Percentiles rank a stretch among this genome's conserved stretches.
Conservation (phyloP, 1,140 invertebrate species). For the Polyergus mexicanus region DNA sequence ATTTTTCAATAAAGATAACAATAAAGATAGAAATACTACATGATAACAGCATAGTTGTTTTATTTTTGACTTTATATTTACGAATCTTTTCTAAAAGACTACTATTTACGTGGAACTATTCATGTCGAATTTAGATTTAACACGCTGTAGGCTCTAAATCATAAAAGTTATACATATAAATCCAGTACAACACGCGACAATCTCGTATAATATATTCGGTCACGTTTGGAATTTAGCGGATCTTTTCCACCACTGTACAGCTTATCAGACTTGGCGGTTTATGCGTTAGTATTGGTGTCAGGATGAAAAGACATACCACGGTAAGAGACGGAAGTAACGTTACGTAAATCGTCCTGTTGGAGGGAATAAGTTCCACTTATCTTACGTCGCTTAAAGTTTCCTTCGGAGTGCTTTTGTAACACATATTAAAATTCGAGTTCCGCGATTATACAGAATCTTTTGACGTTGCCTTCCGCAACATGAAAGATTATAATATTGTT, state of each 20-base stretch:
- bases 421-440: constrained; percentile 65
- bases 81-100: not conserved
- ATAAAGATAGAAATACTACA: too few relatives aligned
- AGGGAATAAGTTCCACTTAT: constrained; percentile 66
- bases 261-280: constrained; percentile 63
- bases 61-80: not conserved
- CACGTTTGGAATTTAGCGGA: constrained; percentile 64
- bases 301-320: constrained; percentile 53
- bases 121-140: constrained; percentile 30
- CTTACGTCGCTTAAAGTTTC: constrained; percentile 38
- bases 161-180: constrained; percentile 67
- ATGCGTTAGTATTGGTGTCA: constrained; percentile 52
- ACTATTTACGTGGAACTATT: constrained; percentile 27
- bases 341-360: constrained; percentile 62
- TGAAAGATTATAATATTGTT: not conserved
- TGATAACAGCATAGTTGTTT: not conserved
- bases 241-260: constrained; percentile 28
- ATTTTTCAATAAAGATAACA: not conserved
- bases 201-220: constrained; percentile 38
- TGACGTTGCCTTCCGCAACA: not conserved
- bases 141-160: constrained; percentile 42
- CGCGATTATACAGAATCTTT: constrained; percentile 28
- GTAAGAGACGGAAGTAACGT: constrained; percentile 50
- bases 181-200: constrained; percentile 16
- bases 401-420: constrained; percentile 16